A percentile compares a stretch with the other conserved stretches of the same genome.
Conservation (phyloP, 1,140 invertebrate genomes). For the Copidosoma floridanum region DNA sequence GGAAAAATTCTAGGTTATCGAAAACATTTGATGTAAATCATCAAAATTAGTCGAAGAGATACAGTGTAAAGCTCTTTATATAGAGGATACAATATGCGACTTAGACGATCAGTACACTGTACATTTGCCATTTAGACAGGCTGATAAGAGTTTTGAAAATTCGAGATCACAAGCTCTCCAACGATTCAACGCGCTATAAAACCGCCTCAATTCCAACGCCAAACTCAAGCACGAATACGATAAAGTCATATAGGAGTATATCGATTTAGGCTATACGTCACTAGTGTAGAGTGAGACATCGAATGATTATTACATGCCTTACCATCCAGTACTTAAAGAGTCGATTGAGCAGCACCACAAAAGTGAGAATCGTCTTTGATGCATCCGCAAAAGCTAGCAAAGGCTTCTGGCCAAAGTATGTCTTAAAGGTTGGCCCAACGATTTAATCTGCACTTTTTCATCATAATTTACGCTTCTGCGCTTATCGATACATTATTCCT, state of each 20-base stretch:
- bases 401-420: not conserved
- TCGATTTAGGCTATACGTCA: not conserved
- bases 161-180: not conserved
- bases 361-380: not conserved
- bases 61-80: not conserved
- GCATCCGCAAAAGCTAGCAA: not conserved
- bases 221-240: not conserved
- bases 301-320: not conserved
- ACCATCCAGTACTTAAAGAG: not conserved
- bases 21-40: no score
- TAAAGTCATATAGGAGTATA: not conserved
- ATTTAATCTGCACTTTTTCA: no score
- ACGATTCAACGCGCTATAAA: not conserved
- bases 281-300: not conserved
- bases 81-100: not conserved
- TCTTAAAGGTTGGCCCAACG: not conserved
- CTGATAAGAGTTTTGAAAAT: not conserved
- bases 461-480: no score
- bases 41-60: not conserved
- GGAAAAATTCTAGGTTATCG: not conserved
- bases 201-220: not conserved
- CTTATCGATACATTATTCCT: no score
- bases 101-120: not conserved
- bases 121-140: not conserved
- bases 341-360: not conserved